Percentiles rank a stretch among this genome's conserved stretches.
Conservation (phyloP, 2,888 invertebrate species). For the Volucella inflata region DNA sequence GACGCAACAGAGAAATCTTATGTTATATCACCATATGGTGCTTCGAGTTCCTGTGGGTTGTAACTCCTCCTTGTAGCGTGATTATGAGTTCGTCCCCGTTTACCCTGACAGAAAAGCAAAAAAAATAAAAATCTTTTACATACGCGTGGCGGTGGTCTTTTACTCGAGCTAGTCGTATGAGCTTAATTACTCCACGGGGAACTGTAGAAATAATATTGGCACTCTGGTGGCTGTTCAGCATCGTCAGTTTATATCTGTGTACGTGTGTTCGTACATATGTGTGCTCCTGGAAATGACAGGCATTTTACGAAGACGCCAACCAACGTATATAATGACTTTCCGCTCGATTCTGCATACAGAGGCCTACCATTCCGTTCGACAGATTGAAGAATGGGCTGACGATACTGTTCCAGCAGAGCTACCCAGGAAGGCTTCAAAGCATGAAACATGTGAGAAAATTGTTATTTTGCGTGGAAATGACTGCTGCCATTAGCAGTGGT, state of each 20-base stretch:
- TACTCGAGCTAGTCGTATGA: conserved; percentile 45
- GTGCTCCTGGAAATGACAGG: conserved; percentile 56
- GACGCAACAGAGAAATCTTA: conserved; percentile 21
- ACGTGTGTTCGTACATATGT: conserved; percentile 2
- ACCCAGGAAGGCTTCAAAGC: conserved; percentile 38
- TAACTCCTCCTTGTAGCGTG: conserved; percentile 8
- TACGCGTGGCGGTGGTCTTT: conserved; percentile 36
- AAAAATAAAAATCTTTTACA: conserved; percentile 27
- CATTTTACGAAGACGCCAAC: conserved; percentile 49
- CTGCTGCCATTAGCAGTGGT: conserved; percentile 67
- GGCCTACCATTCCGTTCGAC: conserved; percentile 1
- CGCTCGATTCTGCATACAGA: conserved; percentile 28
- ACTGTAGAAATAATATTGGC: conserved; percentile 51
- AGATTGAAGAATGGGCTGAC: conserved; percentile 16
- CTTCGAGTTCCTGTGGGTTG: conserved; percentile 3
- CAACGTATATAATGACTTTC: conserved; percentile 45
- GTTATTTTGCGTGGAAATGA: conserved; percentile 72
- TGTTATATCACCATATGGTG: conserved; percentile 30
- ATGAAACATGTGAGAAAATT: conserved; percentile 67
- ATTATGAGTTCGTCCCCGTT: background rate
- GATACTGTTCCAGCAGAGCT: background rate
- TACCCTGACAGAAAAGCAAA: conserved; percentile 7
- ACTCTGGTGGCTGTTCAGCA: conserved; percentile 31
- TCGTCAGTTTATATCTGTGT: background rate
- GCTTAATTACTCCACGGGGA: conserved; percentile 65